Evolutionary conservation across 92 coral and sea anemone species (phyloP).

Genomic region (Siderastrea radians): DNA sequence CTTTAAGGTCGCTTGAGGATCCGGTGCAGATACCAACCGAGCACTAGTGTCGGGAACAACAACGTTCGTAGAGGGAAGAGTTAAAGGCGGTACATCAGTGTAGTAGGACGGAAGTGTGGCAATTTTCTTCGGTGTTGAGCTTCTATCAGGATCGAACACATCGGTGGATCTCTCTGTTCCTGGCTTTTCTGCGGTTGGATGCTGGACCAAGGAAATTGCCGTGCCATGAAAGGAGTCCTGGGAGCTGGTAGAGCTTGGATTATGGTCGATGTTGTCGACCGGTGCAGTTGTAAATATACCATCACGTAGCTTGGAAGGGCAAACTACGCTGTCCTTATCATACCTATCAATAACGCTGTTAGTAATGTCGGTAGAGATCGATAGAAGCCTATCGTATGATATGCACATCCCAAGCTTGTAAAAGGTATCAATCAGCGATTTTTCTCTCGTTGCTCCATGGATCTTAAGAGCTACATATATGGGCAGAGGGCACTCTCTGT

Average conservation of each 20-base stretch:
- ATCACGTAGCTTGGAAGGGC: constrained; percentile 66
- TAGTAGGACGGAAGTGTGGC: constrained; percentile 50
- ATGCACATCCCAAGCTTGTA: too few relatives aligned
- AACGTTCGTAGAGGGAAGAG: constrained; percentile 26
- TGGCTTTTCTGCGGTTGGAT: constrained; percentile 58
- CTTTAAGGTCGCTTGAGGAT: constrained; percentile 16
- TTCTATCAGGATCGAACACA: constrained; percentile 29
- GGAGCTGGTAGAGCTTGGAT: constrained; percentile 79
- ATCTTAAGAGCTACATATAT: constrained; percentile 74
- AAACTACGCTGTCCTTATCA: constrained; percentile 62
- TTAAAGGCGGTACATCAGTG: constrained; percentile 51
- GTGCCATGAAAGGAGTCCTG: constrained; percentile 77
- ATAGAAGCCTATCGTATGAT: constrained; percentile 70
- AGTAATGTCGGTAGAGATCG: constrained; percentile 72
- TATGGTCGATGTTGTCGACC: constrained; percentile 79
- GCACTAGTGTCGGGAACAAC: constrained; percentile 34
- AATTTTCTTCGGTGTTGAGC: constrained; percentile 52
- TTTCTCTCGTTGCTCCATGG: constrained; percentile 71
- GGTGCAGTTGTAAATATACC: constrained; percentile 75
- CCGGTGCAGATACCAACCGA: constrained; percentile 7
- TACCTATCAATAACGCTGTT: constrained; percentile 68
- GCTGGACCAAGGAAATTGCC: constrained; percentile 78
- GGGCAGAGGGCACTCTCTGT: constrained; percentile 75
- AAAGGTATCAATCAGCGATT: constrained; percentile 62
- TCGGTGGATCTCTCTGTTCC: constrained; percentile 46